Evolutionary conservation across 2,113 vertebrate species (phyloP).

Genomic region (Mastomys natalensis): DNA sequence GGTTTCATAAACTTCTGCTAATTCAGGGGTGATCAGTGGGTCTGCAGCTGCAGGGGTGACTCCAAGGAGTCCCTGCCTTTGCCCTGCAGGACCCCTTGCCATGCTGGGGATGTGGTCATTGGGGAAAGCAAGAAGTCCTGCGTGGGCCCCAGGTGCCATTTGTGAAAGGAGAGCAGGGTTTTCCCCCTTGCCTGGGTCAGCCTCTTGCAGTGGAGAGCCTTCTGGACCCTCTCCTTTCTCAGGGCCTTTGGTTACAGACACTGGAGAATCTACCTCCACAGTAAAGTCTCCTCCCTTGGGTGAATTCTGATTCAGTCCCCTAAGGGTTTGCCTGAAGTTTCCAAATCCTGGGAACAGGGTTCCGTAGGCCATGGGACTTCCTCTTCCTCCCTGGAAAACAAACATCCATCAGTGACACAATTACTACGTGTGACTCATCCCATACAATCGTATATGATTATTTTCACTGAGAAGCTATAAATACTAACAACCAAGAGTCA

Average conservation of each 20-base stretch:
- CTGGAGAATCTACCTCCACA: constrained; percentile 79
- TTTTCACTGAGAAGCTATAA: not conserved
- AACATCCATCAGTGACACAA: not conserved
- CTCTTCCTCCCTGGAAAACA: constrained; percentile 72
- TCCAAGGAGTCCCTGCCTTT: constrained; percentile 42
- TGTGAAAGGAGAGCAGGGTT: constrained; percentile 62
- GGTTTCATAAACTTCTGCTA: constrained; percentile 47
- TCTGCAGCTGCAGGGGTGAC: constrained; percentile 32
- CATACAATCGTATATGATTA: not conserved
- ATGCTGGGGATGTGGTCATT: constrained; percentile 13
- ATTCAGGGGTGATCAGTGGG: constrained; percentile 64
- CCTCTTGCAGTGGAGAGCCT: not conserved
- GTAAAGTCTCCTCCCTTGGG: constrained; percentile 73
- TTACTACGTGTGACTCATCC: not conserved
- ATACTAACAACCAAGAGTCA: not conserved
- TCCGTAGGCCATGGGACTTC: constrained; percentile 62
- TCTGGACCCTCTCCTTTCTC: constrained; percentile 65
- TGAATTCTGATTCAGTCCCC: constrained; percentile 48
- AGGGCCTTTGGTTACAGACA: constrained; percentile 53
- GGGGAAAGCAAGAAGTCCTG: constrained; percentile 59
- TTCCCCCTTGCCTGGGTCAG: not conserved
- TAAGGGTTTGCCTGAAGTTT: constrained; percentile 57
- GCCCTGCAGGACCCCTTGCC: constrained; percentile 50
- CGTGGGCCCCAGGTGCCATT: not conserved
- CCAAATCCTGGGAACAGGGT: constrained; percentile 72